Evolutionary conservation across 2,797 vertebrate genomes (phyloP).

Genomic region (Sitta carolinensis): DNA sequence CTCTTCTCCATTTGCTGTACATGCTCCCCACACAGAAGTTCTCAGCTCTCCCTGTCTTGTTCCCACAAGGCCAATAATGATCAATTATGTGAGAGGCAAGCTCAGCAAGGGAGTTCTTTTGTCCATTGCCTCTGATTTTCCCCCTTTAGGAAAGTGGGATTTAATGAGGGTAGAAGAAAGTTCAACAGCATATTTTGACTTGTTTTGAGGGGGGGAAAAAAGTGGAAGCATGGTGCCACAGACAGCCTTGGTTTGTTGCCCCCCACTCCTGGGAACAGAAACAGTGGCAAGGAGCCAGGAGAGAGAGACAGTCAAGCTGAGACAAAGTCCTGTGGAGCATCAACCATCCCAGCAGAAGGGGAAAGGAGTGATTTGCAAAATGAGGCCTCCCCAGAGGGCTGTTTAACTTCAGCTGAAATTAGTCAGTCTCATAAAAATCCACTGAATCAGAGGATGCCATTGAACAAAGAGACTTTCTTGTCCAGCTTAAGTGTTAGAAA

Average conservation of each 20-base stretch:
- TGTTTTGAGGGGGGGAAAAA: neutral
- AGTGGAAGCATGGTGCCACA: neutral
- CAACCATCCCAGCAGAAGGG: neutral
- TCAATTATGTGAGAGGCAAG: neutral
- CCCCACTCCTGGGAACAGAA: neutral
- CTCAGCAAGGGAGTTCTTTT: slow-evolving; percentile 21
- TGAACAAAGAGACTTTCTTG: slow-evolving; percentile 33
- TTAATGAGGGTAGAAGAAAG: slow-evolving; percentile 4
- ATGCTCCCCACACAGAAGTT: neutral
- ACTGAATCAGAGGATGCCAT: neutral
- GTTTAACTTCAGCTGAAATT: neutral
- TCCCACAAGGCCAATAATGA: neutral
- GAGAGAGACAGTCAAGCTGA: slow-evolving; percentile 11
- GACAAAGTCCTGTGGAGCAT: slow-evolving; percentile 3
- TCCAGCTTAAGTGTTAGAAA: neutral
- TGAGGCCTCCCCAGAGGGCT: neutral
- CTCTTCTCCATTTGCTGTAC: neutral
- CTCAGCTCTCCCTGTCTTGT: neutral
- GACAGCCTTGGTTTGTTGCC: neutral
- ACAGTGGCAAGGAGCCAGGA: neutral
- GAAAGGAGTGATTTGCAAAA: neutral
- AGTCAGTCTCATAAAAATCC: slow-evolving; percentile 23
- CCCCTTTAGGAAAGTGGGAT: neutral
- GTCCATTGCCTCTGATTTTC: neutral
- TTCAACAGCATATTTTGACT: neutral